Evolutionary conservation across 2,888 invertebrate genomes (phyloP).

Genomic region (Chironomus riparius): DNA sequence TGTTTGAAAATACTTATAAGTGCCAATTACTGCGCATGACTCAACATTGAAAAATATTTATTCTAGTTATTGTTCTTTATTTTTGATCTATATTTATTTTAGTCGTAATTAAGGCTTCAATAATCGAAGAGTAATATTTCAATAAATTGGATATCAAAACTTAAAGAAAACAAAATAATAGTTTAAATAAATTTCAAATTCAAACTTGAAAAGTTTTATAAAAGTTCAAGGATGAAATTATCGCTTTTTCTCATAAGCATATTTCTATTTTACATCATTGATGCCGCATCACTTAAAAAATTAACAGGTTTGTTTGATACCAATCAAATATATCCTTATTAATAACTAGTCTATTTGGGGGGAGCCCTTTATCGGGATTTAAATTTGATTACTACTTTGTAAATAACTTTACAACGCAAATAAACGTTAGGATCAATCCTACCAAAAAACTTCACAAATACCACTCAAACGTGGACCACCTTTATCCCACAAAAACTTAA

Average conservation of each 20-base stretch:
- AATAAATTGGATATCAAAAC: not conserved
- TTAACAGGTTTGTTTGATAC: slow-evolving; percentile 1
- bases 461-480: too few species aligned
- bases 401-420: too few species aligned
- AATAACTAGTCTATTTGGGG: too few species aligned
- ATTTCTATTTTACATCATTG: not conserved
- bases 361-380: too few species aligned
- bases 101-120: not conserved
- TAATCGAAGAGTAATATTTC: not conserved
- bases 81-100: not conserved
- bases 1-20: too few species aligned
- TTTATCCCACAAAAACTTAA: too few species aligned
- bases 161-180: too few species aligned
- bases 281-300: slow-evolving; percentile 15
- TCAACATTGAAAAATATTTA: not conserved
- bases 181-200: not conserved
- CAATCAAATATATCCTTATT: too few species aligned
- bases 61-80: not conserved
- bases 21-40: not conserved
- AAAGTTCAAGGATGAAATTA: not conserved
- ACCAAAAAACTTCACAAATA: too few species aligned
- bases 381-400: too few species aligned
- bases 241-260: too few species aligned
- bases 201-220: not conserved
- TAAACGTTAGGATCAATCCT: too few species aligned